These are phyloP conservation scores for Spea bombifrons DNA, from an alignment of 2,113 vertebrate genomes.

Conservation along the genomic window DNA sequence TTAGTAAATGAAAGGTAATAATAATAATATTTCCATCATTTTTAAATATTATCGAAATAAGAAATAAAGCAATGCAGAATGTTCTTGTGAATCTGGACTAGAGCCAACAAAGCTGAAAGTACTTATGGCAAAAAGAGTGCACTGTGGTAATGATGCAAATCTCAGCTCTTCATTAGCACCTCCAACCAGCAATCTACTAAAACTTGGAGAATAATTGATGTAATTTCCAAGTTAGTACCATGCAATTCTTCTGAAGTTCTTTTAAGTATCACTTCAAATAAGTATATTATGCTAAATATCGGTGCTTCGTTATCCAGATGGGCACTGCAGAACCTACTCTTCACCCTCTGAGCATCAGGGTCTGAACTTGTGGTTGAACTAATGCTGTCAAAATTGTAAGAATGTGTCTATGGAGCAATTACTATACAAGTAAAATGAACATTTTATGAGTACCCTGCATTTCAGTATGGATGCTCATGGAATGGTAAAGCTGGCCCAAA, in stretches of 20 bases:
- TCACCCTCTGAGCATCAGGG: background rate
- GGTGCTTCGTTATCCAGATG: background rate
- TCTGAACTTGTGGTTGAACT: no score
- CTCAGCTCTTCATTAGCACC: conserved; percentile 2
- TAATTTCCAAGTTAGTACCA: background rate
- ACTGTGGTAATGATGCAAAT: background rate
- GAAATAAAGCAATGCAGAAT: background rate
- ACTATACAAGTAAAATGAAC: no score
- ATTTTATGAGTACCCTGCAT: no score
- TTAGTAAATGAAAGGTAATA: no score
- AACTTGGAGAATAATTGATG: conserved; percentile 25
- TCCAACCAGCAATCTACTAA: conserved; percentile 2
- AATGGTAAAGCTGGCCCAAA: no score
- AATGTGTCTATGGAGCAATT: no score
- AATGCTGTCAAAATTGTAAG: no score
- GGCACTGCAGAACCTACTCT: conserved; percentile 1
- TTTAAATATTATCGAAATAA: background rate
- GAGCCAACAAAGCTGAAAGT: background rate
- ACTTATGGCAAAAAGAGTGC: background rate
- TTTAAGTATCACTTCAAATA: conserved; percentile 31
- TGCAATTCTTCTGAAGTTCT: conserved; percentile 13
- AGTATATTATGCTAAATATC: conserved; percentile 1
- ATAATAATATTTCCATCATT: background rate
- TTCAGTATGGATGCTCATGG: no score
- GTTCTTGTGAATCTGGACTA: background rate